Base-by-base conservation (phyloP, 1,140 invertebrate species). In the Trialeurodes vaporariorum region DNA sequence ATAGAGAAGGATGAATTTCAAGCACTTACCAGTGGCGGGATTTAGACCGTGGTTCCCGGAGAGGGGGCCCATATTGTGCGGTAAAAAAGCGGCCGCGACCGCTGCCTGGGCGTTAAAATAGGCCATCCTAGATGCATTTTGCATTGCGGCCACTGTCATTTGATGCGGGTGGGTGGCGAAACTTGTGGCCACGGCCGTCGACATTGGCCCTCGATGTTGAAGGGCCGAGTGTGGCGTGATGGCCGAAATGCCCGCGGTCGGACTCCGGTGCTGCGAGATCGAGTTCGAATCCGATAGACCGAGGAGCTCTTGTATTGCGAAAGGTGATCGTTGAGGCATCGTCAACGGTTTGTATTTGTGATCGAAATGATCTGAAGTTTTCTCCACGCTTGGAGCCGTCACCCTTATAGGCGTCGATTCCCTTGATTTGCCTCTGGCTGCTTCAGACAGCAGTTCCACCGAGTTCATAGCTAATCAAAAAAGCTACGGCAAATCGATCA, bases 291-390 rank as follows among this genome's bases (percentile, higher is more conserved):
- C 73, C 5, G 65, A 68, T 23, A 94, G 79, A 0, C 92, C 92
- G 72, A 94, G 81, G 71, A 94, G 82, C 81, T 95, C 92, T 78
- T 95, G 92, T 75, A 94, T 94, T 71, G 90, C 92, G 80, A 94
- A 95, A 22, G 92, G 91, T 70, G 90, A 92, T 72, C 92, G 82
- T 79, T 93, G 91, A 70, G 90, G 90, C 83, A 89, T 85, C 49
- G 70, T 67, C 61, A 59, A 49, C 40, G 62, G 40, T 49, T 63
- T 61, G 49, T 49, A 49, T 49, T 49, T 49, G 34, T 5, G 5
- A 5, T 49, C 34, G 34, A 9, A 49, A 17, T 49, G 34, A 17
- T 49, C 34, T n/a, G n/a, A n/a, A n/a, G n/a, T n/a, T 49, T 49
- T 49, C 5, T 49, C 34, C 34, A 49, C 34, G 34, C 34, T 49